Percentiles rank a stretch among this genome's conserved stretches.
Evolutionary conservation across 2,797 vertebrate species (phyloP).

Genomic region (Amazonetta brasiliensis): DNA sequence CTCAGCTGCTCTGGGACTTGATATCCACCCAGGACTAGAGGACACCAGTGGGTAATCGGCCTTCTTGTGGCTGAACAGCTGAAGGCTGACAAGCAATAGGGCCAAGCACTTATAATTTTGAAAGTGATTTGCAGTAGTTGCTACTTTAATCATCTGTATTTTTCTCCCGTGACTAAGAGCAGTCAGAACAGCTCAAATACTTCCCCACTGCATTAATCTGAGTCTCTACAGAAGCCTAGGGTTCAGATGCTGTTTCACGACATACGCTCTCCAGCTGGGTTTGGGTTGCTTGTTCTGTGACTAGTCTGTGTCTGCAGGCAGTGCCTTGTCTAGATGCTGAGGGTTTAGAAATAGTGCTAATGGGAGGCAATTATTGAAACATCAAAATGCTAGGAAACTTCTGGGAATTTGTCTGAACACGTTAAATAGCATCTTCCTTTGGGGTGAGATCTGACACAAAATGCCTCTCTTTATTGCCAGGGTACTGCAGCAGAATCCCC

Average conservation of each 20-base stretch:
- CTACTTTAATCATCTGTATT: neutral
- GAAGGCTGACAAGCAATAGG: neutral
- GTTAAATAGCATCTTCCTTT: neutral
- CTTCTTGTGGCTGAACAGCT: too few relatives aligned
- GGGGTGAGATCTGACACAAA: neutral
- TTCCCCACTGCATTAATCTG: neutral
- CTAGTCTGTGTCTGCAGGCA: neutral
- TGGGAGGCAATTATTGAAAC: neutral
- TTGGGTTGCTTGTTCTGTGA: neutral
- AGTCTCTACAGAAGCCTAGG: neutral
- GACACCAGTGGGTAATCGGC: accelerated
- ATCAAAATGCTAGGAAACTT: neutral
- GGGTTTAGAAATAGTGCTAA: neutral
- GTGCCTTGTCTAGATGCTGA: neutral
- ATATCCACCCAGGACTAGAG: neutral
- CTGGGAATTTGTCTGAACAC: neutral
- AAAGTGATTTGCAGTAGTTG: neutral
- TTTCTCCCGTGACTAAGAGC: too few relatives aligned
- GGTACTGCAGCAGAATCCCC: neutral
- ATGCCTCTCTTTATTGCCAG: neutral
- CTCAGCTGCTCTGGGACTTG: neutral
- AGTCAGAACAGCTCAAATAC: neutral
- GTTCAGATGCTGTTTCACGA: neutral
- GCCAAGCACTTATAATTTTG: too few relatives aligned
- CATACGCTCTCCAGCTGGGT: accelerated